Base-by-base conservation (phyloP, 2,888 invertebrate genomes). In the Oscheius onirici region DNA sequence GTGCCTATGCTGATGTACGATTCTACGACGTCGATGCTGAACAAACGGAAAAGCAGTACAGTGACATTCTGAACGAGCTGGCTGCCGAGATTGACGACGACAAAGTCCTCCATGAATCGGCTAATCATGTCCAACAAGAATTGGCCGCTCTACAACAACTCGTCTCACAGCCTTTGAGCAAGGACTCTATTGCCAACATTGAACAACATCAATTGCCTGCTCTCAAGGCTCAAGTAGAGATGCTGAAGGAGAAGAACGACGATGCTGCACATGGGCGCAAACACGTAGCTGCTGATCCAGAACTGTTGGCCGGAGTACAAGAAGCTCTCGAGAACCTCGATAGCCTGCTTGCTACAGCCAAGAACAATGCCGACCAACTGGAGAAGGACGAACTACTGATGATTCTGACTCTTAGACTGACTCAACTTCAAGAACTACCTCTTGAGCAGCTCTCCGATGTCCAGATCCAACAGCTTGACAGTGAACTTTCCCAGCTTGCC, bases 1-100 rank as follows among this genome's bases (percentile, higher is more conserved):
- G 74, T 60, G 80, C 81, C 17, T 78, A 82, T 63, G 76, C 80
- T 17, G 82, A 82, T 61, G 81, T 82, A 22, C 80, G 83, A 61
- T 84, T 84, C 77, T 72, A 80, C 66, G 81, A 84, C 49, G 79
- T 80, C 10, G 82, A 84, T 46, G 72, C 78, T 51, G 81, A 84
- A 55, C 79, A 84, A 65, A 74, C 75, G 49, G 73, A 76, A 52
- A 73, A 79, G 41, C 78, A 82, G 44, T 80, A 75, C 70, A 80
- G 78, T 49, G 79, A 82, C 54, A 71, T 75, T 15, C 72, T 78
- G 41, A 71, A 67, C 55, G 78, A 76, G 26, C 40, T 80, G 46
- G 67, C 55, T 54, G 66, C 71, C n/a, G 80, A 80, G 44, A 69
- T 78, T 52, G 73, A 76, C 24, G 78, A 78, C 55, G 78, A 80